Base-by-base conservation (phyloP, 2,113 vertebrate genomes). In the Holacanthus passer region DNA sequence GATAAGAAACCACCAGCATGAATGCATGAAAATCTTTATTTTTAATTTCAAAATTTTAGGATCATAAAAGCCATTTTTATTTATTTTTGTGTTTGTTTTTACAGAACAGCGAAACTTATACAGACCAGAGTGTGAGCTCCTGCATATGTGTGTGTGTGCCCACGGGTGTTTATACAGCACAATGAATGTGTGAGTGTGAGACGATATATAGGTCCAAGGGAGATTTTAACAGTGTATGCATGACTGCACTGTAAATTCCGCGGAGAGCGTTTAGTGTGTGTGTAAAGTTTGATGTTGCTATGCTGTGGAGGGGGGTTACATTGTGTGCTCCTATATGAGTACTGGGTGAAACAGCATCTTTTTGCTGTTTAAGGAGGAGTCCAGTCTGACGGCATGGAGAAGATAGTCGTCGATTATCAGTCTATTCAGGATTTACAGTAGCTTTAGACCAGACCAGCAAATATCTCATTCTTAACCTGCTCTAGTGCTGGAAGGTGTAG, bases 281-380 rank as follows among this genome's bases (percentile, higher is more conserved):
- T 79, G 72, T 89, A 88, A 91, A 92, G 85, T 93, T 89, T 85
- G 82, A 66, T 86, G 87, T 89, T 84, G 79, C 85, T 80, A 55
- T 73, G 65, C 41, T 35, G 63, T 70, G 79, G 53, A 77, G 45
- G 31, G 55, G 75, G 50, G 48, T 64, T 59, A 45, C 56, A 59
- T 82, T 71, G 50, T 55, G 60, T 66, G 62, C 22, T 64, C 29
- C 39, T 76, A 31, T 47, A 27, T 77, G 73, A 89, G 85, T 73
- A 78, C 47, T 78, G 60, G 65, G 65, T 53, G 14, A 77, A 82
- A 86, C 76, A n/a, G 63, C 76, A 64, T 64, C 55, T 82, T 88
- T 92, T 81, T 69, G 65, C 50, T 60, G 39, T 87, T 79, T 71
- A 81, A 82, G 59, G 67, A 70, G 62, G 63, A 69, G 83, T 86